phyloP scores from a whole-genome alignment of 2,113 vertebrate species.

The Apteryx owenii region DNA sequence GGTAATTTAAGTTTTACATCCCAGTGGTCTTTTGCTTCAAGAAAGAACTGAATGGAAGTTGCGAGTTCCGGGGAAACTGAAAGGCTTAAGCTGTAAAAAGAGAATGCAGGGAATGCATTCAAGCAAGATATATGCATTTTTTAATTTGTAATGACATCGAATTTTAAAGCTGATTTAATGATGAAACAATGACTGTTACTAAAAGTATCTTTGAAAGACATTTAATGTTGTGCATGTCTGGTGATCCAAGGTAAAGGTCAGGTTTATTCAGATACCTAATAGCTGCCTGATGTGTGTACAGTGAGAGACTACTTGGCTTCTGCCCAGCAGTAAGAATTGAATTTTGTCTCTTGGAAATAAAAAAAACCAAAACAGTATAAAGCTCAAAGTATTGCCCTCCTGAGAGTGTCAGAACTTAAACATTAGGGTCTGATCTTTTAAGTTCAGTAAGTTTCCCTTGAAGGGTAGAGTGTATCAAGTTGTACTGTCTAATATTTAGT shows the following conservation, averaged over 20 bases:
- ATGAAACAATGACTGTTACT: neutral
- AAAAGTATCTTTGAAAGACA: neutral
- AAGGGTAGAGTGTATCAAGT: neutral
- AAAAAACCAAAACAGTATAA: neutral
- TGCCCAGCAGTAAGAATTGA: neutral
- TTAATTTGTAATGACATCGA: neutral
- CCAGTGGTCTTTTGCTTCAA: rapidly evolving
- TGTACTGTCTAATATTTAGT: neutral
- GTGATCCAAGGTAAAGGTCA: neutral
- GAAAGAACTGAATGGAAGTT: neutral
- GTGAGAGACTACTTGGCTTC: neutral
- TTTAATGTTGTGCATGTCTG: neutral
- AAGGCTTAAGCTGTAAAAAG: neutral
- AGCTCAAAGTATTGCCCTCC: neutral
- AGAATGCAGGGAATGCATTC: neutral
- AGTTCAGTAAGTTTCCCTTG: neutral
- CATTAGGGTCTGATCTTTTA: neutral
- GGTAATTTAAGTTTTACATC: neutral
- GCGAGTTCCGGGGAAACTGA: neutral
- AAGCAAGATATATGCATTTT: neutral
- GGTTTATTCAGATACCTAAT: neutral
- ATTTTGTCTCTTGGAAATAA: neutral
- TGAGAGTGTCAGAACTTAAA: neutral
- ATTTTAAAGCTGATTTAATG: neutral
- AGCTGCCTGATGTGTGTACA: neutral